Base-by-base conservation (phyloP, 2,113 vertebrate genomes). In the Tyto alba region DNA sequence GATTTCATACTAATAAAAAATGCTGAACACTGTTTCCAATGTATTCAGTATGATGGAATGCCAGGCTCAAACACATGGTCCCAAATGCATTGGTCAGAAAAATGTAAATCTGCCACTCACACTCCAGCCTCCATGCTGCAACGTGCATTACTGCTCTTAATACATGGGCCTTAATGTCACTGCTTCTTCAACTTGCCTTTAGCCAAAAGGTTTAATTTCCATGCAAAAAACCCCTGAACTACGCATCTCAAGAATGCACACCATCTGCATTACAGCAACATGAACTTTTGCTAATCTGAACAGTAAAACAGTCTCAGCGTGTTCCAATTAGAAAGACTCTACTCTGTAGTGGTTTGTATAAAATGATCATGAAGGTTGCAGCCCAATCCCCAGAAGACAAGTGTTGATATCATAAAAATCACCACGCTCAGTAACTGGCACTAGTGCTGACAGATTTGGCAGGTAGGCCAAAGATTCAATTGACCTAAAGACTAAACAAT, bases 401-500 rank as follows among this genome's bases (percentile, higher is more conserved):
- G 36, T 2, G 34, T 15, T 71, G 80, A 52, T 84, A 82, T 52
- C 88, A 81, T 62, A 91, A 89, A 95, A 94, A 87, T 66, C 66
- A 68, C 84, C 66, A 53, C 0, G 1, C 43, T 95, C 66, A 60
- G n/a, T 34, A 85, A 75, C 69, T 85, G 94, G 81, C 89, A 89
- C 48, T 63, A 16, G 56, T 5, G 66, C 84, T 94, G 91, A 84
- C 53, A 78, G 64, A 57, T 66, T 89, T 80, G 84, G 88, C 82
- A 90, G 50, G 71, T 50, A 92, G 50, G 82, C 67, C 88, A 94
- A 80, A 77, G 68, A 92, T 80, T 93, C 92, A 92, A 71, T 32
- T 92, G 82, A 94, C 81, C 78, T 88, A 48, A 91, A 88, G 82
- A 96, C 67, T 83, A 93, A 97, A 83, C 50, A 88, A 59, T 62